These are phyloP conservation scores for Stigmatopora nigra DNA, from an alignment of 2,113 vertebrate genomes.

Conservation along the genomic window DNA sequence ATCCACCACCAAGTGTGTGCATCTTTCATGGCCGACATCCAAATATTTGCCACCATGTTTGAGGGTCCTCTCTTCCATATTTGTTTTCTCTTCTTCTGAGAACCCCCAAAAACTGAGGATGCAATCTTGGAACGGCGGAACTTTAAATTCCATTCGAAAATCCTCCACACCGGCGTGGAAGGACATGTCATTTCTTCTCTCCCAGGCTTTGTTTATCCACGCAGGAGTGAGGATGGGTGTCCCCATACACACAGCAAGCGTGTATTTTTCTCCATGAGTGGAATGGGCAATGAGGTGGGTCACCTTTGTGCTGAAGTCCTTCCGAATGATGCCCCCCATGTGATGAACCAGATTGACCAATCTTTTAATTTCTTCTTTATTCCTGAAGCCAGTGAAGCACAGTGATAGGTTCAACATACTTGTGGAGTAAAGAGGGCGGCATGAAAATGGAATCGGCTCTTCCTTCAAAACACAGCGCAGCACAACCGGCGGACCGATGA, in stretches of 20 bases:
- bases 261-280: slow-evolving; percentile 94
- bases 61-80: slow-evolving; percentile 95
- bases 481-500: slow-evolving; percentile 86
- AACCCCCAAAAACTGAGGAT: slow-evolving; percentile 91
- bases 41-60: slow-evolving; percentile 86
- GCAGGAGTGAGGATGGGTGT: slow-evolving; percentile 88
- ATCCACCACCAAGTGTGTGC: slow-evolving; percentile 93
- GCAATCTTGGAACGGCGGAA: slow-evolving; percentile 94
- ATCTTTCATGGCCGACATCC: slow-evolving; percentile 82
- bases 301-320: slow-evolving; percentile 92
- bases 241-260: slow-evolving; percentile 92
- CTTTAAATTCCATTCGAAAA: slow-evolving; percentile 88
- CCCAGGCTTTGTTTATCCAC: slow-evolving; percentile 94
- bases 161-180: slow-evolving; percentile 81
- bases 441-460: slow-evolving; percentile 87
- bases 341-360: slow-evolving; percentile 93
- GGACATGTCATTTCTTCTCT: slow-evolving; percentile 81
- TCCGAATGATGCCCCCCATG: slow-evolving; percentile 93
- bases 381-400: slow-evolving; percentile 94
- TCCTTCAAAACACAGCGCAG: slow-evolving; percentile 78
- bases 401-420: slow-evolving; percentile 88
- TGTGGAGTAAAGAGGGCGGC: slow-evolving; percentile 86
- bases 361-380: slow-evolving; percentile 90
- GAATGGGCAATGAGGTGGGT: slow-evolving; percentile 91
- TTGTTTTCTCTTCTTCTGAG: slow-evolving; percentile 86